A percentile compares a stretch with the other conserved stretches of the same genome.
phyloP scores from a whole-genome alignment of 2,888 invertebrate species.

The Ennomos quercinarius region DNA sequence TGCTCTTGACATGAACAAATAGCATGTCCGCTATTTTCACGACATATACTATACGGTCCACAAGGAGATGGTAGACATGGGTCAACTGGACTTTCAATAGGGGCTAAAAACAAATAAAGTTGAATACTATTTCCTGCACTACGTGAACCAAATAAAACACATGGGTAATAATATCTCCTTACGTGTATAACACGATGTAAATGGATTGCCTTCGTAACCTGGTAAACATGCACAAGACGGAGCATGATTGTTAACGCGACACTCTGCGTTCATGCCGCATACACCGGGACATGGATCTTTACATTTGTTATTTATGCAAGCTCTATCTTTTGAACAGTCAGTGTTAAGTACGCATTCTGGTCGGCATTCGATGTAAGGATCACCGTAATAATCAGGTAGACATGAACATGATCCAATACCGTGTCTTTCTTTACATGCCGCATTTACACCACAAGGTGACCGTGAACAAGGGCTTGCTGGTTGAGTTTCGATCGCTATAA shows the following conservation, averaged over 20 bases:
- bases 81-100: slow-evolving; percentile 71
- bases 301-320: slow-evolving; percentile 94
- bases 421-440: slow-evolving; percentile 92
- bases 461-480: slow-evolving; percentile 89
- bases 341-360: slow-evolving; percentile 96
- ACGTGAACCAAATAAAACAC: not conserved
- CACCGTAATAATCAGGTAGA: slow-evolving; percentile 92
- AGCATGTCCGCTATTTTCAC: slow-evolving; percentile 89
- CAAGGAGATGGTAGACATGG: slow-evolving; percentile 89
- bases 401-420: slow-evolving; percentile 94
- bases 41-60: slow-evolving; percentile 92
- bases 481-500: slow-evolving; percentile 84
- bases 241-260: slow-evolving; percentile 92
- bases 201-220: slow-evolving; percentile 92
- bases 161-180: slow-evolving; percentile 39
- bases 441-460: slow-evolving; percentile 94
- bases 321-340: slow-evolving; percentile 91
- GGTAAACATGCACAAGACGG: slow-evolving; percentile 91
- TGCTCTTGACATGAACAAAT: slow-evolving; percentile 92
- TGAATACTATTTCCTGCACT: slow-evolving; percentile 7
- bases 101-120: slow-evolving; percentile 60
- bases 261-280: slow-evolving; percentile 93
- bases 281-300: slow-evolving; percentile 93
- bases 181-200: slow-evolving; percentile 89
- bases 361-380: slow-evolving; percentile 93